Evolutionary conservation across 2,888 invertebrate species (phyloP).

Genomic region (Cordylochernes scorpioides): DNA sequence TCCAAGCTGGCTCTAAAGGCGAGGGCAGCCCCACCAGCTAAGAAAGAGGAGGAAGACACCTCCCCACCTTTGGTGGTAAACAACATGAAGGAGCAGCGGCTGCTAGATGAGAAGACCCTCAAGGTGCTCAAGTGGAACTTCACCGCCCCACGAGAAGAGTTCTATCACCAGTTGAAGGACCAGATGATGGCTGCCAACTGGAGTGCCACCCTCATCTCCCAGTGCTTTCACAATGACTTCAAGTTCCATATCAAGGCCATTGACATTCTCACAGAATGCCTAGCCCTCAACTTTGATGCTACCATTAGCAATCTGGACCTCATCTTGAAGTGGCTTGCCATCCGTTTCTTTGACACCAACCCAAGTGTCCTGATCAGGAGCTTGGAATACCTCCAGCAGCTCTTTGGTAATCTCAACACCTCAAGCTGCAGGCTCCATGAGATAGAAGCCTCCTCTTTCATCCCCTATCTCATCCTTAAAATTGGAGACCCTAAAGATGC

Average conservation of each 20-base stretch:
- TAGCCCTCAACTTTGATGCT: conserved; percentile 45
- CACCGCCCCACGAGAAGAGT: conserved; percentile 68
- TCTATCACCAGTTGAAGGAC: conserved; percentile 63
- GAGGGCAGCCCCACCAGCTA: conserved; percentile 19
- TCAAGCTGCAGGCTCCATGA: conserved; percentile 62
- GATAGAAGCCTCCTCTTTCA: conserved; percentile 67
- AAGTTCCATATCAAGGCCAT: conserved; percentile 86
- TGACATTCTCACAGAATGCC: conserved; percentile 56
- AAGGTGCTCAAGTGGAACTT: conserved; percentile 84
- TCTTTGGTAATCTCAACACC: conserved; percentile 52
- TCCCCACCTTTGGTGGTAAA: conserved; percentile 50
- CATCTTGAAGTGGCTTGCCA: conserved; percentile 79
- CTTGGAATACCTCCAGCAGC: conserved; percentile 59
- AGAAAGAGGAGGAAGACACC: conserved; percentile 63
- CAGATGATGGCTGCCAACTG: conserved; percentile 68
- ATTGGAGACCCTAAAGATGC: conserved; percentile 86
- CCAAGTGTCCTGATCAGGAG: conserved; percentile 83
- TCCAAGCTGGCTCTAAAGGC: conserved; percentile 8
- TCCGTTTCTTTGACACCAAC: conserved; percentile 94
- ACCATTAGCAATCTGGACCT: conserved; percentile 72
- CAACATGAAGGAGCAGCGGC: conserved; percentile 65
- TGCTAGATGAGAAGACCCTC: conserved; percentile 74
- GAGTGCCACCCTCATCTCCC: conserved; percentile 54
- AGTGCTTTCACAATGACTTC: conserved; percentile 82
- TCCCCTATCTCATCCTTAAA: conserved; percentile 60